phyloP scores from a whole-genome alignment of 2,888 invertebrate species.

The Campoplex nolae region DNA sequence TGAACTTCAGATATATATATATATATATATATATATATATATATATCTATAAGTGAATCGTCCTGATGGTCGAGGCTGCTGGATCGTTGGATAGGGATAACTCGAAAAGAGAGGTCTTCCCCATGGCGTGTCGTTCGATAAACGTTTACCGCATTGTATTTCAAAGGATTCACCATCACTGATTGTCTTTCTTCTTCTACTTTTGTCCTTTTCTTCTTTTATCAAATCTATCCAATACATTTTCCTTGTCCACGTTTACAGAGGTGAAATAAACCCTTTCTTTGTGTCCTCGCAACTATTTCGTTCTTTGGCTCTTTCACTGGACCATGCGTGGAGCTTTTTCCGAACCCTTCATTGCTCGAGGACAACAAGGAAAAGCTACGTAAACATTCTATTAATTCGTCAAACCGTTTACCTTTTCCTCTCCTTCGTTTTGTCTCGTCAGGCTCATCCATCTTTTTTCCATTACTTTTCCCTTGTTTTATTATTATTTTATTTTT shows the following conservation, averaged over 20 bases:
- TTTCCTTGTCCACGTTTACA: conserved; percentile 21
- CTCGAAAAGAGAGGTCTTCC: conserved; percentile 37
- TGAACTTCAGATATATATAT: conserved; percentile 3
- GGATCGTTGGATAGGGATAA: conserved; percentile 29
- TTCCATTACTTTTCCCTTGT: background rate
- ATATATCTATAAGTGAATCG: conserved; percentile 11
- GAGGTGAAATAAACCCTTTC: conserved; percentile 8
- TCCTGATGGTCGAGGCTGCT: conserved; percentile 11
- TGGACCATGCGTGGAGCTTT: background rate
- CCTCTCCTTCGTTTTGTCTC: conserved; percentile 38
- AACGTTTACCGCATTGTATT: conserved; percentile 55
- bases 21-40: background rate
- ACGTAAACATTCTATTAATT: conserved; percentile 72
- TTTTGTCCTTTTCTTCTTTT: conserved; percentile 18
- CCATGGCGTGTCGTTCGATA: conserved; percentile 31
- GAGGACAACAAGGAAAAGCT: background rate
- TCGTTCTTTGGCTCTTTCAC: conserved; percentile 2
- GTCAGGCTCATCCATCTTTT: background rate
- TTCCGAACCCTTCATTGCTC: background rate
- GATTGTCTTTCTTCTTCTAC: conserved; percentile 12
- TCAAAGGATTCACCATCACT: conserved; percentile 41
- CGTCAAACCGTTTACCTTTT: conserved; percentile 75
- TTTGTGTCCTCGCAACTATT: conserved; percentile 6
- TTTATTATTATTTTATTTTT: background rate
- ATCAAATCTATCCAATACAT: conserved; percentile 28